phyloP scores from a whole-genome alignment of 2,888 invertebrate species.

The Syrista parreyssii region DNA sequence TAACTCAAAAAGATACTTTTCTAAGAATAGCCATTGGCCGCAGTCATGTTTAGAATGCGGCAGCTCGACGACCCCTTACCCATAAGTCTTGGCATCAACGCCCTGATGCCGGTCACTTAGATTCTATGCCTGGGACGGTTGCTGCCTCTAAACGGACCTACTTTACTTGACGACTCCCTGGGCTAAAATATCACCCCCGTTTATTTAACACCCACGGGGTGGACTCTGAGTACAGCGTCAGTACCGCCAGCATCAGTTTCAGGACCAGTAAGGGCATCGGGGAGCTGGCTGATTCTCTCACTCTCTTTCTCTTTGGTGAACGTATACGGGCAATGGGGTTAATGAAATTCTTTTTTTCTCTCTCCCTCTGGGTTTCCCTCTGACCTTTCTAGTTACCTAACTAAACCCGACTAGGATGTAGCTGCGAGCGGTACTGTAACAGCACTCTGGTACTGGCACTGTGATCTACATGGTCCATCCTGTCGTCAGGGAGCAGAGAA shows the following conservation, averaged over 20 bases:
- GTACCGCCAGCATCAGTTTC: background rate
- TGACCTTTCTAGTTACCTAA: background rate
- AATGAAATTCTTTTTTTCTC: conserved; percentile 47
- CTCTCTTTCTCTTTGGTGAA: background rate
- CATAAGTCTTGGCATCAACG: background rate
- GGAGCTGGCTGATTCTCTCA: conserved; percentile 8
- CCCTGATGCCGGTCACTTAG: conserved; percentile 26
- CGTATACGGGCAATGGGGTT: conserved; percentile 20
- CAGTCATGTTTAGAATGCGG: background rate
- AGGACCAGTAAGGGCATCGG: background rate
- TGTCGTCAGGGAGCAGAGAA: conserved; percentile 17
- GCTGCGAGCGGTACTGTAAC: background rate
- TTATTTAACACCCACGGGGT: conserved; percentile 23
- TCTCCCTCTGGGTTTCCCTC: background rate
- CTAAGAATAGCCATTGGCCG: background rate
- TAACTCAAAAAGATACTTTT: background rate
- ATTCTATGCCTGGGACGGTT: conserved; percentile 11
- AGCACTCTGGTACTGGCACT: background rate
- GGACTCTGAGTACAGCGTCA: background rate
- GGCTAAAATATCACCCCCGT: conserved; percentile 23
- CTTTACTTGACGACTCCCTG: conserved; percentile 22
- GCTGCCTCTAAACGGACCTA: conserved; percentile 27
- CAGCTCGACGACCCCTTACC: background rate
- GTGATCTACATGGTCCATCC: background rate
- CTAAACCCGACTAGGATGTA: background rate